These are phyloP conservation scores for Pocillopora meandrina DNA, from an alignment of 92 coral and sea anemone species.

Conservation along the genomic window DNA sequence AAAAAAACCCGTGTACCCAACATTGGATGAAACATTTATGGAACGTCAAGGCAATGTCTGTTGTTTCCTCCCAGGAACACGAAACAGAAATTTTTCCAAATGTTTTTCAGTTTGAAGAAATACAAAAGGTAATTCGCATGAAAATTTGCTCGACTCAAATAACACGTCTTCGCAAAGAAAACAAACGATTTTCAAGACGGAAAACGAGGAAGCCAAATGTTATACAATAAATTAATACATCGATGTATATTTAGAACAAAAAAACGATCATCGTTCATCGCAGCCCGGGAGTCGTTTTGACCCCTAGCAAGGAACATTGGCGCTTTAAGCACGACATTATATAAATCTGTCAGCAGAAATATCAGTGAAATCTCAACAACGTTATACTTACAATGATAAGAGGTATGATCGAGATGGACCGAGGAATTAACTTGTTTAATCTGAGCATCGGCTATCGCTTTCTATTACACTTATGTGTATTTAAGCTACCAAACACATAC, in stretches of 20 bases:
- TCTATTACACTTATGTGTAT: not conserved
- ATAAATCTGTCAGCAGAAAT: slow-evolving; percentile 41
- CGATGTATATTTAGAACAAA: not conserved
- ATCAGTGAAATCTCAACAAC: slow-evolving; percentile 35
- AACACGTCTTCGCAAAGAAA: not conserved
- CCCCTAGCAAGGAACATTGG: slow-evolving; percentile 9
- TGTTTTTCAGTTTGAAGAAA: slow-evolving; percentile 22
- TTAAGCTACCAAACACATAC: not conserved
- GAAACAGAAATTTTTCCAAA: slow-evolving; percentile 8
- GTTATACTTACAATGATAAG: slow-evolving; percentile 16
- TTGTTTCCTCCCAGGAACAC: slow-evolving; percentile 34
- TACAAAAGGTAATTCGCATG: not conserved
- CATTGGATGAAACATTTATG: not conserved
- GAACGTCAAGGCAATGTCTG: slow-evolving; percentile 28
- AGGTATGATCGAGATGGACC: slow-evolving; percentile 12
- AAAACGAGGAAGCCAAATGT: not conserved
- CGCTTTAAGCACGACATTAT: slow-evolving; percentile 40
- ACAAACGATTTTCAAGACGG: not conserved
- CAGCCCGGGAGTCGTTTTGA: slow-evolving; percentile 38
- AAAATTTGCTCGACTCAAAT: not conserved
- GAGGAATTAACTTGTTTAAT: not conserved
- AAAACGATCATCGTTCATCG: slow-evolving; percentile 35
- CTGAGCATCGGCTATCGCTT: too few relatives aligned
- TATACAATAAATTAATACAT: not conserved
- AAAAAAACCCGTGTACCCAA: not conserved